Conservation (phyloP, 2,797 vertebrate species). For the Xerus rutilus region DNA sequence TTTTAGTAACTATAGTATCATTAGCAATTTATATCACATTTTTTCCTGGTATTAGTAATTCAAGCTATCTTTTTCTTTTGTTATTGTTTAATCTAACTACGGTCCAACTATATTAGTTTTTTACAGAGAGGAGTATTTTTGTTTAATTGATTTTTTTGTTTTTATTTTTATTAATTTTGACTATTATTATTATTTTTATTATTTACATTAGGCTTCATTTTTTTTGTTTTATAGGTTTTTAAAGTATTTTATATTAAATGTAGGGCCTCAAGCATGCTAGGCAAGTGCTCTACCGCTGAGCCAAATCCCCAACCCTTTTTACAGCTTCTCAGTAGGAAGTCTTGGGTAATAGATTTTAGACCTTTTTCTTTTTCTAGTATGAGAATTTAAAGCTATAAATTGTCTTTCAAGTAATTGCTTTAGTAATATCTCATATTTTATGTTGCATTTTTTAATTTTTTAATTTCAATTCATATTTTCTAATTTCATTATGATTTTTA, state of each 20-base stretch:
- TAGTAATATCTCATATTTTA: background rate
- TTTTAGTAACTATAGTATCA: background rate
- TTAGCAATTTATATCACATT: background rate
- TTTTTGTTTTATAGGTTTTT: background rate
- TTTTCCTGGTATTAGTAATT: background rate
- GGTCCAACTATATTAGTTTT: background rate
- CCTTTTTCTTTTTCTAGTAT: background rate
- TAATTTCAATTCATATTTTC: background rate
- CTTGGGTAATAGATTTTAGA: background rate
- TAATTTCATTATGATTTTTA: background rate
- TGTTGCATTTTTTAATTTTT: background rate
- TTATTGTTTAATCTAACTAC: background rate
- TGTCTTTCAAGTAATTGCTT: background rate
- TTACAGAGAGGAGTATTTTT: background rate
- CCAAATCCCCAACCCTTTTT: background rate
- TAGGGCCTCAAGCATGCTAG: no score
- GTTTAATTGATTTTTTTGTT: background rate
- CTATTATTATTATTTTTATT: background rate
- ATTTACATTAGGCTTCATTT: background rate
- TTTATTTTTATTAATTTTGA: background rate
- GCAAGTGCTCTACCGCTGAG: background rate
- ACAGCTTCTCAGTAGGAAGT: background rate
- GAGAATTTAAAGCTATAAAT: background rate
- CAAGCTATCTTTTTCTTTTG: background rate
- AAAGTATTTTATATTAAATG: background rate